Percentiles rank a stretch among this genome's conserved stretches.
Evolutionary conservation across 2,797 vertebrate genomes (phyloP).

Genomic region (Menidia menidia): DNA sequence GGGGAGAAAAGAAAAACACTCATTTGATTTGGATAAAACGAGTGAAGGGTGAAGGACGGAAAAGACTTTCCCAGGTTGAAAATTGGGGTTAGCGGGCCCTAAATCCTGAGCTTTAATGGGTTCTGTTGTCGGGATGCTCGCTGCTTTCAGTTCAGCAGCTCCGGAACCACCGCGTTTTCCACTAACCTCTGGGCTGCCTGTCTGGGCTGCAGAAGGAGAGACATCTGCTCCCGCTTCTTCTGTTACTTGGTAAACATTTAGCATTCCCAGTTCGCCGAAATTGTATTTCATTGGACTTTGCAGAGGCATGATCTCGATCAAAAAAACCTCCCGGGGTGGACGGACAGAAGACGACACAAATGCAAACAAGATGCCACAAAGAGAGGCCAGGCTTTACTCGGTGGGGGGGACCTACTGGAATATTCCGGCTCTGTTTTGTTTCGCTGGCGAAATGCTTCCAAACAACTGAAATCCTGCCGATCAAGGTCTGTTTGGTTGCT

Average conservation of each 20-base stretch:
- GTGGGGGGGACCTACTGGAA: too few species aligned
- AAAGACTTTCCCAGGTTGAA: not conserved
- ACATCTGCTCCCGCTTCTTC: not conserved
- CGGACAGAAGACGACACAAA: not conserved
- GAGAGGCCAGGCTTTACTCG: too few species aligned
- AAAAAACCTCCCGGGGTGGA: too few species aligned
- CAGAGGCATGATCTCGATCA: too few species aligned
- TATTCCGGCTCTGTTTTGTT: too few species aligned
- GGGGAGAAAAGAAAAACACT: not conserved
- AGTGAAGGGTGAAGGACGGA: not conserved
- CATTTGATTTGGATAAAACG: not conserved
- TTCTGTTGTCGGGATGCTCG: not conserved
- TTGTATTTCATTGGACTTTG: too few species aligned
- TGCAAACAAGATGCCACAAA: not conserved
- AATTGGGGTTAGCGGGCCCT: not conserved
- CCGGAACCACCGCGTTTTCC: slow-evolving; percentile 30
- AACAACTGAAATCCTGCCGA: not conserved
- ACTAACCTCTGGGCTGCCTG: slow-evolving; percentile 17
- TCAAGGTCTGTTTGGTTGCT: not conserved
- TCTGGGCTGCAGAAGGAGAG: not conserved
- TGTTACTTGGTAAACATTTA: not conserved
- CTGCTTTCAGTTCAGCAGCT: slow-evolving; percentile 5
- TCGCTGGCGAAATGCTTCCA: too few species aligned
- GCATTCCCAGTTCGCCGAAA: not conserved
- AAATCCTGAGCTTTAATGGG: slow-evolving; percentile 2